Base-by-base conservation (phyloP, 2,797 vertebrate genomes). In the Aselliscus stoliczkanus region DNA sequence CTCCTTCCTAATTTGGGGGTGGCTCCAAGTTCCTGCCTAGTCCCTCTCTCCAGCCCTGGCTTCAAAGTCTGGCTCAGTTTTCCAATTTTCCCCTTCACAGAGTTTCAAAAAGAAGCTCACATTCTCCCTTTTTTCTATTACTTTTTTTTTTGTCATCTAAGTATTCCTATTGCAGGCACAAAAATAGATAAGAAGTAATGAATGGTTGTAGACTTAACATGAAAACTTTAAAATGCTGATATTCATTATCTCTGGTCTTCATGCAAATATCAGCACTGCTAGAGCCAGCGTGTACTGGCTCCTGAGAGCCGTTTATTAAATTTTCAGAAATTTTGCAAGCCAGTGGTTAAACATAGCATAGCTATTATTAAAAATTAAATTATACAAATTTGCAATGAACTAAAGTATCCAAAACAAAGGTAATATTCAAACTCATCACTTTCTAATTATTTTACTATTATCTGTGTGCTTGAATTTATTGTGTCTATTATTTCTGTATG, bases 11-110 rank as follows among this genome's bases (percentile, higher is more conserved):
- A 70, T 97, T 89, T 96, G 80, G 92, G 67, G 97, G 72, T 31
- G 72, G 90, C 70, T 96, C 70, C 93, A 95, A 94, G 70, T 97
- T 97, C 60, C 93, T 95, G 88, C 87, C 81, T 97, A 69, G 44
- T 93, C 95, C 39, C 82, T 92, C 56, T 95, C 56, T 94, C 42
- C 18, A 92, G 65, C 21, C 47, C 90, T 96, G 65, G 65, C 90
- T 96, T 96, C 80, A 92, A 96, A 96, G 37, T 11, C 64, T 97
- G 83, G 89, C 86, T 94, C 86, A 85, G 72, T 95, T 95, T 96
- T 92, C 72, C 73, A 64, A 92, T 73, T 92, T 92, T 96, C 72
- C 52, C 56, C 34, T 92, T 93, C 70, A n/a, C 15, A 56, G 67
- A 65, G 6, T 90, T 97, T 93, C 84, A 79, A 81, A 96, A 92